Conservation (phyloP, 30 jellyfish, hydroid and myxozoan genomes). For the Aurelia aurita region DNA sequence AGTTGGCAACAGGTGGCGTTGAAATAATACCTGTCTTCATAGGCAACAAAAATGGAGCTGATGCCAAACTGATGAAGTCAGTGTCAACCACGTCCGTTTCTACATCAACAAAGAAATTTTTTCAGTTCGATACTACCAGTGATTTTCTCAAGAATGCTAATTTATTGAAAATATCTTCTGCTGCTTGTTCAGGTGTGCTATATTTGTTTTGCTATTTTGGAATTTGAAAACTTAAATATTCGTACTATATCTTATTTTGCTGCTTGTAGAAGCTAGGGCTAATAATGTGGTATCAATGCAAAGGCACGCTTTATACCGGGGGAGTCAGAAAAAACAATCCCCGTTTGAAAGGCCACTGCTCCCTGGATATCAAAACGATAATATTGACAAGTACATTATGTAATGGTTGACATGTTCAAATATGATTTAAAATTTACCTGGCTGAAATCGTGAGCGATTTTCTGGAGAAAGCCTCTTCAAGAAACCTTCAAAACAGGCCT, state of each 20-base stretch:
- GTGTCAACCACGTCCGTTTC: constrained; percentile 57
- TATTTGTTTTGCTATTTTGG: too few species aligned
- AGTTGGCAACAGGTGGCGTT: constrained; percentile 78
- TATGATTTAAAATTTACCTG: too few species aligned
- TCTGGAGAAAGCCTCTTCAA: too few species aligned
- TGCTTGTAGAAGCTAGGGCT: background rate
- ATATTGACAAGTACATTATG: too few species aligned
- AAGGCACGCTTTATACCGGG: too few species aligned
- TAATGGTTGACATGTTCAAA: too few species aligned
- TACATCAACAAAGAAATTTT: constrained; percentile 22
- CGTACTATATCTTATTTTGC: background rate
- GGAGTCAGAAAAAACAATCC: too few species aligned
- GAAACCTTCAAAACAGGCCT: too few species aligned
- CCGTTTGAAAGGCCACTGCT: too few species aligned
- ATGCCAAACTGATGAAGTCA: constrained; percentile 46
- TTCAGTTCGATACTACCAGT: constrained; percentile 43
- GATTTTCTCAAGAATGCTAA: constrained; percentile 56
- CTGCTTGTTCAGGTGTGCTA: constrained; percentile 87
- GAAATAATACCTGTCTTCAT: constrained; percentile 71
- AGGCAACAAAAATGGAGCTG: constrained; percentile 69
- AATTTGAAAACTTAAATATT: background rate
- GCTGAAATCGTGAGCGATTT: too few species aligned
- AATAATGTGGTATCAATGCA: too few species aligned
- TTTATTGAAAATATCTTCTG: constrained; percentile 65
- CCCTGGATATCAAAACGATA: too few species aligned